Conservation (phyloP, 2,797 vertebrate genomes). For the Harpagifer antarcticus region DNA sequence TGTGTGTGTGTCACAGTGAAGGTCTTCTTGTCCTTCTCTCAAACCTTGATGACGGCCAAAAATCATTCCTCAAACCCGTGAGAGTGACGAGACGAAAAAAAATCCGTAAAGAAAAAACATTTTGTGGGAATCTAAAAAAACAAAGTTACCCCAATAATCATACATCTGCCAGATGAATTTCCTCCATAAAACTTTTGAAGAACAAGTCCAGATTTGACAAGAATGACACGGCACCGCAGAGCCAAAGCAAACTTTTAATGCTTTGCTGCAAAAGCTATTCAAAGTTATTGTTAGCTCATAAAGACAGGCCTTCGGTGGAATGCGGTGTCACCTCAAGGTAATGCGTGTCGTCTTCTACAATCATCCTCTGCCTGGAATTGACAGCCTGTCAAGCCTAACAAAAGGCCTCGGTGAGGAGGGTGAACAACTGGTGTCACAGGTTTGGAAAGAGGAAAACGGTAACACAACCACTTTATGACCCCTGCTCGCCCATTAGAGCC, state of each 20-base stretch:
- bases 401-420: conserved; percentile 72
- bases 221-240: neutral
- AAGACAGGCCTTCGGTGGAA: conserved; percentile 50
- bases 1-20: conserved; percentile 57
- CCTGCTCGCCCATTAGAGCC: conserved; percentile 68
- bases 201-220: conserved; percentile 16
- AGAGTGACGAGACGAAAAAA: conserved; percentile 43
- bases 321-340: conserved; percentile 69
- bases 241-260: conserved; percentile 29
- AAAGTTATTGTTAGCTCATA: conserved; percentile 61
- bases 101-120: neutral
- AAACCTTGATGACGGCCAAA: conserved; percentile 49
- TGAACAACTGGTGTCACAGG: conserved; percentile 82
- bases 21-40: conserved; percentile 65
- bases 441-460: conserved; percentile 77
- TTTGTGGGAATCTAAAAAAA: conserved; percentile 32
- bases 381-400: conserved; percentile 75
- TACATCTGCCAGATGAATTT: conserved; percentile 28
- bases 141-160: conserved; percentile 3
- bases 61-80: conserved; percentile 32
- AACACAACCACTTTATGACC: conserved; percentile 80
- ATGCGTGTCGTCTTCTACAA: conserved; percentile 55
- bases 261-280: conserved; percentile 38
- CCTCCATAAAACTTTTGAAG: neutral
- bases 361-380: conserved; percentile 62